phyloP scores from a whole-genome alignment of 2,797 vertebrate species.

The Hylomyscus alleni region DNA sequence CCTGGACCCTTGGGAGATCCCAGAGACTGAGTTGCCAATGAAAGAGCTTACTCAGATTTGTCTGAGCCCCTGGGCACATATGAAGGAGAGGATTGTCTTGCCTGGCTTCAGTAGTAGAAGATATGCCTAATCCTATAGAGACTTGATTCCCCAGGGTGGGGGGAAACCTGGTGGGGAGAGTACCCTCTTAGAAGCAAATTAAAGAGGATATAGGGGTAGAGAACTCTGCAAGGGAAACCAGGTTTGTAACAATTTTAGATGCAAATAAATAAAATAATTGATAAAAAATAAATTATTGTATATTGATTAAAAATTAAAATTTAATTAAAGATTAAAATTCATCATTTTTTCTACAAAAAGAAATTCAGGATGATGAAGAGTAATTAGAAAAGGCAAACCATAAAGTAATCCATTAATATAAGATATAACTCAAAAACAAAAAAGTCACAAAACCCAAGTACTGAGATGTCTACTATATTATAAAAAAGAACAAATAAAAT shows the following conservation, averaged over 20 bases:
- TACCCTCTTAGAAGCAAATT: neutral
- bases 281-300: neutral
- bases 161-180: fast-evolving
- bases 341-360: neutral
- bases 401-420: neutral
- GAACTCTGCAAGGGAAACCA: neutral
- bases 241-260: neutral
- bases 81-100: neutral
- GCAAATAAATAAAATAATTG: neutral
- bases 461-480: neutral
- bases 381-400: neutral
- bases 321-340: no score
- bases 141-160: neutral
- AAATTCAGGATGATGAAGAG: neutral
- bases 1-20: neutral
- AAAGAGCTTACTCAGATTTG: neutral
- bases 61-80: neutral
- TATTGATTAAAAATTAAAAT: neutral
- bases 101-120: neutral
- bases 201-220: neutral
- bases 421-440: neutral
- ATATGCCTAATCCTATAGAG: neutral
- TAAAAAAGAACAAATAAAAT: neutral
- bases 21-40: neutral
- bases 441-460: neutral